phyloP scores from a whole-genome alignment of 2,113 vertebrate species.

The Mormyrus lacerda region DNA sequence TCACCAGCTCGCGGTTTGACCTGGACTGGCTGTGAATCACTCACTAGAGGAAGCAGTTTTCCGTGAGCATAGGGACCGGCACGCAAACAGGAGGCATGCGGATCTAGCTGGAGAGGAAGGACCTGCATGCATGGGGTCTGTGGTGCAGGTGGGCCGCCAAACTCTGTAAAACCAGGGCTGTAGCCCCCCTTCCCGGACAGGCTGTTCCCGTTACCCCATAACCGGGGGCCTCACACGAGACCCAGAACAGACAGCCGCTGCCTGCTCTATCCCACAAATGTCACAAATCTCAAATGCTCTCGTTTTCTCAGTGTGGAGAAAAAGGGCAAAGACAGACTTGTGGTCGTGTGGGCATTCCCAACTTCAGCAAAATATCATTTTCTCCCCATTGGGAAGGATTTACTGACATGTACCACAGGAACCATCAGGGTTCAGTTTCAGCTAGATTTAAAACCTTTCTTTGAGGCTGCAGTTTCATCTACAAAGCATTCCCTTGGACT shows the following conservation, averaged over 20 bases:
- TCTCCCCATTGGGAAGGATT: slow-evolving; percentile 46
- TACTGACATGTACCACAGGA: slow-evolving; percentile 56
- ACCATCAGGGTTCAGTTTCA: slow-evolving; percentile 50
- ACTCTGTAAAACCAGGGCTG: background rate
- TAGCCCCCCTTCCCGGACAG: background rate
- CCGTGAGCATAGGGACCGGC: background rate
- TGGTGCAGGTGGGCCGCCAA: background rate
- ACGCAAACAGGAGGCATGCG: background rate
- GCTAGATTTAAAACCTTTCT: slow-evolving; percentile 46
- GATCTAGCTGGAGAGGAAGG: background rate
- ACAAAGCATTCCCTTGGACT: slow-evolving; percentile 53
- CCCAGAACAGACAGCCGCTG: background rate
- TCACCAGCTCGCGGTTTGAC: background rate
- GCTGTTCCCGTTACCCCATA: background rate
- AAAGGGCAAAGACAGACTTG: slow-evolving; percentile 48
- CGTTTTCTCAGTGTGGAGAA: slow-evolving; percentile 20
- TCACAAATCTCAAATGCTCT: background rate
- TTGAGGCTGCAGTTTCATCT: slow-evolving; percentile 47
- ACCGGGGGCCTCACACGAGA: background rate
- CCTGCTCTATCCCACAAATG: background rate
- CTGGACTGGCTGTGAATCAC: background rate
- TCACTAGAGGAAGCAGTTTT: background rate
- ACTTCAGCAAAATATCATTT: slow-evolving; percentile 61
- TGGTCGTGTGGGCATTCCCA: slow-evolving; percentile 47
- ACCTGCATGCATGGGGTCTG: background rate